Base-by-base conservation (phyloP, 2,888 invertebrate genomes). In the Galerucella nymphaeae region DNA sequence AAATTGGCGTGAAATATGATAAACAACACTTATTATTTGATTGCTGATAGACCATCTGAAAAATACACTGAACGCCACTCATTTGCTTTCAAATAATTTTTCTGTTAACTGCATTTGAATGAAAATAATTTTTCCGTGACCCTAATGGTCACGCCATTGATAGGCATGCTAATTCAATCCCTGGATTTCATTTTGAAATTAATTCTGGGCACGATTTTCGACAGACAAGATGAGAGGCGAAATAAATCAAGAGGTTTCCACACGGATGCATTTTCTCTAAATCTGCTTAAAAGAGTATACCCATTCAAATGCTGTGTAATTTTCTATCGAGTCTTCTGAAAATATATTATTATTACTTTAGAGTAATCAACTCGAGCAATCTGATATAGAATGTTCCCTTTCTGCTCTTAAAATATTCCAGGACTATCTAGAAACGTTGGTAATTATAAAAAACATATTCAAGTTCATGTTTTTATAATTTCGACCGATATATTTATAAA, bases 131-230 rank as follows among this genome's bases (percentile, higher is more conserved):
- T 23, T 23, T 4, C 23, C 23, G 23, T n/a, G n/a, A n/a, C 23
- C 23, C 23, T 23, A 23, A 23, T 23, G 55, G 59, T 59, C 16
- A 38, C 41, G 59, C 59, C 30, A 59, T 30, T 38, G 18, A 41
- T 16, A 42, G 41, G 45, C 45, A 63, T 64, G 70, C 63, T 70
- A 64, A 64, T 63, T 64, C 55, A 48, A 57, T 64, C 63, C 63
- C n/a, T 18, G 57, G 53, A 64, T 70, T 63, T 64, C 63, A 13
- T 58, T 70, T 70, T 64, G 63, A 41, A 70, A 63, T 70, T 70
- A 55, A 70, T 70, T 70, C 70, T n/a, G 20, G 38, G 18, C 63
- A 55, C 42, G 63, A 62, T 14, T 68, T 30, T 23, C 41, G 18
- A 68, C 50, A 61, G 62, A 41, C 42, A 16, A 53, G 11, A 62